Evolutionary conservation across 2,888 invertebrate species (phyloP).

Genomic region (Serripes groenlandicus): DNA sequence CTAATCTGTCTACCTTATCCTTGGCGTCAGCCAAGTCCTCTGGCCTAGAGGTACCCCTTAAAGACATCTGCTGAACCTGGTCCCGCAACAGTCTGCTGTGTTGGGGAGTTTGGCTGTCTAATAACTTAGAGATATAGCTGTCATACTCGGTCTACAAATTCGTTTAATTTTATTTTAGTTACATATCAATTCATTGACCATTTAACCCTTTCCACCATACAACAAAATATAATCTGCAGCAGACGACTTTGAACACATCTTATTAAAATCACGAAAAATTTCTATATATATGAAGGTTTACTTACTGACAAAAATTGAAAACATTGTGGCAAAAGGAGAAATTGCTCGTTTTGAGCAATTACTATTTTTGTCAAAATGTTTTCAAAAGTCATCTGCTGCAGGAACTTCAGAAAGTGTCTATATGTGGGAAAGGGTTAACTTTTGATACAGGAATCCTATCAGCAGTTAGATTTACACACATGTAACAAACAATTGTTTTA

Average conservation of each 20-base stretch:
- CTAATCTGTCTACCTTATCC: constrained; percentile 71
- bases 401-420: not conserved
- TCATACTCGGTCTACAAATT: constrained; percentile 83
- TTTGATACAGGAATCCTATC: too few species aligned
- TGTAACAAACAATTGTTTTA: too few species aligned
- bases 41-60: constrained; percentile 78
- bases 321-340: not conserved
- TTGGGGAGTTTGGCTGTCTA: constrained; percentile 81
- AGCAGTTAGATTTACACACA: too few species aligned
- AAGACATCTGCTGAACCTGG: constrained; percentile 82
- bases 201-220: not conserved
- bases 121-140: constrained; percentile 81
- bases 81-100: constrained; percentile 79
- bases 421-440: not conserved
- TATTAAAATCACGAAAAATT: too few species aligned
- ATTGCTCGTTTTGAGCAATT: not conserved
- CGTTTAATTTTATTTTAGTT: not conserved
- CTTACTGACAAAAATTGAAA: too few species aligned
- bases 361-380: not conserved
- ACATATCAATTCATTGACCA: not conserved
- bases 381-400: not conserved
- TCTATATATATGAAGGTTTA: too few species aligned
- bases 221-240: not conserved
- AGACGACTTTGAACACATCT: too few species aligned
- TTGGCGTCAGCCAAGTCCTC: constrained; percentile 75